These are phyloP conservation scores for Osmerus eperlanus DNA, from an alignment of 2,113 vertebrate genomes.

Conservation along the genomic window DNA sequence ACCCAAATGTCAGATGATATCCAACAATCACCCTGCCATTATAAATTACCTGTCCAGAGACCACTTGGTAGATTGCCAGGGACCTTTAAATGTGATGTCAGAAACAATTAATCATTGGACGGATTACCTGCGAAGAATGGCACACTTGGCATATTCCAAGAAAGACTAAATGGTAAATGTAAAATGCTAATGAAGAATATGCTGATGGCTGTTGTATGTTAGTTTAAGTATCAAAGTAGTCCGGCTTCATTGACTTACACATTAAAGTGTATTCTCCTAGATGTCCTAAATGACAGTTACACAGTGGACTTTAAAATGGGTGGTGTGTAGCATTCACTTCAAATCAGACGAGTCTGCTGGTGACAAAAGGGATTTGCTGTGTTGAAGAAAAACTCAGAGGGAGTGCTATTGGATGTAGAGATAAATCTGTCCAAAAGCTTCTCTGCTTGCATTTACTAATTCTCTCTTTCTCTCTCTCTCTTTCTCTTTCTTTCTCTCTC, in stretches of 20 bases:
- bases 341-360: constrained; percentile 3
- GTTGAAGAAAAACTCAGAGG: constrained; percentile 28
- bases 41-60: constrained; percentile 36
- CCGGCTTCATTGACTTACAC: constrained; percentile 9
- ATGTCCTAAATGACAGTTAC: too few species aligned
- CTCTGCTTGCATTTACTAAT: constrained; percentile 2
- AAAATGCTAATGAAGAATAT: not conserved
- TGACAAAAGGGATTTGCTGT: constrained; percentile 5
- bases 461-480: not conserved
- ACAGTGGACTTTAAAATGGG: too few species aligned
- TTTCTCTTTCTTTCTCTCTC: constrained; percentile 6
- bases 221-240: not conserved
- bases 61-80: constrained; percentile 28
- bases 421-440: constrained; percentile 31
- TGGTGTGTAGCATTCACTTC: constrained; percentile 1
- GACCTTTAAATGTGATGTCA: constrained; percentile 48
- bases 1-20: constrained; percentile 52
- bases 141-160: too few species aligned
- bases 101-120: constrained; percentile 45
- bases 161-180: not conserved
- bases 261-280: constrained; percentile 54
- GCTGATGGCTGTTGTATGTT: not conserved
- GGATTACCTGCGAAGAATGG: constrained; percentile 21
- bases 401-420: constrained; percentile 12
- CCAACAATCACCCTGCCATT: constrained; percentile 41